Evolutionary conservation across 2,888 invertebrate species (phyloP).

Genomic region (Hermaeophaga mercurialis): DNA sequence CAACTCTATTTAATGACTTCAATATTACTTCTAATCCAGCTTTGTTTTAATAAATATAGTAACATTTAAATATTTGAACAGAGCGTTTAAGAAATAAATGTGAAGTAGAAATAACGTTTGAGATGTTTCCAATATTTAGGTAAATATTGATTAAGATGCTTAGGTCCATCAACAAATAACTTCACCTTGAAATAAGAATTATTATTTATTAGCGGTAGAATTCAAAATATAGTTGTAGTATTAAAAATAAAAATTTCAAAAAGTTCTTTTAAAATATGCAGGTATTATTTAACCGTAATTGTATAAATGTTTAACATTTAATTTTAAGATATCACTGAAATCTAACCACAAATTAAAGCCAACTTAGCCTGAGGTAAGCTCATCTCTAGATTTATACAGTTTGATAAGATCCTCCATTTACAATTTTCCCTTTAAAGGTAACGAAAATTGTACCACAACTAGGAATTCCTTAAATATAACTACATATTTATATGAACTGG

Average conservation of each 20-base stretch:
- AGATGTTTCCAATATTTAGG: background rate
- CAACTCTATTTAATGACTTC: background rate
- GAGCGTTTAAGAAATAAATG: background rate
- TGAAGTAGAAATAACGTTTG: background rate
- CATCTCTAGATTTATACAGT: too few species aligned
- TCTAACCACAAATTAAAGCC: too few species aligned
- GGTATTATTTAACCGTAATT: background rate
- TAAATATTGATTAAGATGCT: background rate
- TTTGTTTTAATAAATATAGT: background rate
- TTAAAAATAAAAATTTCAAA: background rate
- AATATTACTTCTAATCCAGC: background rate
- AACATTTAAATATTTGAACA: background rate
- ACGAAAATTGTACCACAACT: too few species aligned
- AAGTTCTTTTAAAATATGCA: background rate
- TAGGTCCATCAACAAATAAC: background rate
- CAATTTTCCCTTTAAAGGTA: too few species aligned
- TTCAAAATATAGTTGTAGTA: background rate
- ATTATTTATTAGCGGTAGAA: too few species aligned
- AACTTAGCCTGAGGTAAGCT: too few species aligned
- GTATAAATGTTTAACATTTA: background rate
- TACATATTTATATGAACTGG: too few species aligned
- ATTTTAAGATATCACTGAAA: background rate
- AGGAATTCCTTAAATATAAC: too few species aligned
- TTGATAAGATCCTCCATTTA: too few species aligned
- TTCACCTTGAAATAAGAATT: background rate